Percentiles rank a stretch among this genome's conserved stretches.
Evolutionary conservation across 2,113 vertebrate genomes (phyloP).

Genomic region (Sceloporus undulatus): DNA sequence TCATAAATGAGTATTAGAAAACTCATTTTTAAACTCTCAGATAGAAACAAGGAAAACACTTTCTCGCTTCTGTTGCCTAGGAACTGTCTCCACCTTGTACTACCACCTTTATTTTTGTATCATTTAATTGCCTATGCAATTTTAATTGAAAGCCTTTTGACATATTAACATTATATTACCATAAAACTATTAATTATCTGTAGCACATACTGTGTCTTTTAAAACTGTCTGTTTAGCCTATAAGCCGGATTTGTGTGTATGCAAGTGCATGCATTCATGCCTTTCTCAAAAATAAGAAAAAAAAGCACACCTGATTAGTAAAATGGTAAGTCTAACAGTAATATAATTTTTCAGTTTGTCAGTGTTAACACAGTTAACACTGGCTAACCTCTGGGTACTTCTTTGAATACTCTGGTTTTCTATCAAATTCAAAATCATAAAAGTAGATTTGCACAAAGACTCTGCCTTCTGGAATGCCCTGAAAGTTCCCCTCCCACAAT

Average conservation of each 20-base stretch:
- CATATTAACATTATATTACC: slow-evolving; percentile 19
- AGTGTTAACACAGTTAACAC: not conserved
- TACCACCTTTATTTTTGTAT: not conserved
- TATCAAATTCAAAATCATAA: no score
- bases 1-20: accelerated
- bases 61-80: not conserved
- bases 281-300: not conserved
- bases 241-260: not conserved
- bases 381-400: no score
- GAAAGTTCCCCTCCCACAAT: no score
- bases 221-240: not conserved
- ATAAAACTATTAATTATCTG: slow-evolving; percentile 20
- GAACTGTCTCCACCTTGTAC: not conserved
- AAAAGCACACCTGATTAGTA: not conserved
- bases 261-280: not conserved
- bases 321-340: slow-evolving; percentile 4
- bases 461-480: no score
- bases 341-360: not conserved
- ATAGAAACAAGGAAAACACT: accelerated
- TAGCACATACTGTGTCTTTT: not conserved
- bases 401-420: no score
- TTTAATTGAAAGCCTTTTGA: not conserved
- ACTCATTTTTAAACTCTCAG: not conserved
- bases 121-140: not conserved
- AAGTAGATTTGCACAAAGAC: no score